Percentiles rank a stretch among this genome's conserved stretches.
Conservation (phyloP, 2,113 vertebrate genomes). For the Notothenia coriiceps region DNA sequence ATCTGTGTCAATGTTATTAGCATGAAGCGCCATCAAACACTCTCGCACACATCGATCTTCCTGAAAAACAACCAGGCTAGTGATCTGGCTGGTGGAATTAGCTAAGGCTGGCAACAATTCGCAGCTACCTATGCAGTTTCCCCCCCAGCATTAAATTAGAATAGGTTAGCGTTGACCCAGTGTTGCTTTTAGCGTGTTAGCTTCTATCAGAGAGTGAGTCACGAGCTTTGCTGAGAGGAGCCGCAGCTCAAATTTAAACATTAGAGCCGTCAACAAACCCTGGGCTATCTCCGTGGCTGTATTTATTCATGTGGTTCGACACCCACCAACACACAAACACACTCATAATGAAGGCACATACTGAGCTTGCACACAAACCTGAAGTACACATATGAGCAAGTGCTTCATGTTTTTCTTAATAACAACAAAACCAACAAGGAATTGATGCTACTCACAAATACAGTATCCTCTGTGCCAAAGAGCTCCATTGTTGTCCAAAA, state of each 20-base stretch:
- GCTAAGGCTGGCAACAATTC: constrained; percentile 46
- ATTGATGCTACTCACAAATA: constrained; percentile 6
- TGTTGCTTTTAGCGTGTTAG: constrained; percentile 65
- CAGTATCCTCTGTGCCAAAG: neutral
- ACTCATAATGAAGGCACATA: constrained; percentile 28
- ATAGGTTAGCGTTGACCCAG: constrained; percentile 47
- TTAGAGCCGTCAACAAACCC: constrained; percentile 75
- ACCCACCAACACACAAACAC: constrained; percentile 50
- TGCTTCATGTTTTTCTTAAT: constrained; percentile 28
- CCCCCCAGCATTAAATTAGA: constrained; percentile 53
- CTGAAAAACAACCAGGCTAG: constrained; percentile 30
- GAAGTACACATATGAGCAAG: constrained; percentile 22
- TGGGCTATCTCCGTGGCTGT: constrained; percentile 63
- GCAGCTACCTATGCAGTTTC: constrained; percentile 57
- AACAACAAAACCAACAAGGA: constrained; percentile 20
- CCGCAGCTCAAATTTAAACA: constrained; percentile 68
- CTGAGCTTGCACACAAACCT: constrained; percentile 28
- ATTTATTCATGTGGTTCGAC: constrained; percentile 74
- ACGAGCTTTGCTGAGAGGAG: constrained; percentile 58
- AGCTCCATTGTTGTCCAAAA: neutral
- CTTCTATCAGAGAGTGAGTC: constrained; percentile 69
- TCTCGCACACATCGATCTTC: constrained; percentile 38
- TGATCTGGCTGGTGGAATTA: constrained; percentile 45
- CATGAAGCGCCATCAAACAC: constrained; percentile 36
- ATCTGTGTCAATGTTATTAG: constrained; percentile 57